A percentile compares a stretch with the other conserved stretches of the same genome.
Conservation (phyloP, 2,113 vertebrate genomes). For the Notiomystis cincta region DNA sequence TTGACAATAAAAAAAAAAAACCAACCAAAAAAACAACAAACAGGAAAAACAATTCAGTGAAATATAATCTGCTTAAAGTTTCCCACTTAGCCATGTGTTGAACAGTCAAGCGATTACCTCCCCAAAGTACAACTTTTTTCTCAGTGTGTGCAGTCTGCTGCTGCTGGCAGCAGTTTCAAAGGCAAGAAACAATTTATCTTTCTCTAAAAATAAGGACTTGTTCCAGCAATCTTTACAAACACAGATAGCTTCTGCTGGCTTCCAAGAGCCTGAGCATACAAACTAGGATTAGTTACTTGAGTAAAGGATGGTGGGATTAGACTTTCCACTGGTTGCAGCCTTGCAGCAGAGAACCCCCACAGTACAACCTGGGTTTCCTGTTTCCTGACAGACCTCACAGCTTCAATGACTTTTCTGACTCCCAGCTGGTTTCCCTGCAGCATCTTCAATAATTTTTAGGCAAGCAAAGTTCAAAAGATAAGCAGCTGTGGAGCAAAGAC, state of each 20-base stretch:
- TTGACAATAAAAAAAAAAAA: slow-evolving; percentile 15
- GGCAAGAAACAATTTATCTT: slow-evolving; percentile 5
- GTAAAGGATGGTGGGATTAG: not conserved
- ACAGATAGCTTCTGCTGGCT: not conserved
- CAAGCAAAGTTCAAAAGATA: slow-evolving; percentile 60
- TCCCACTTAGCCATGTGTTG: slow-evolving; percentile 44
- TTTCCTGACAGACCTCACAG: slow-evolving; percentile 48
- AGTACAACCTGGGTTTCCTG: slow-evolving; percentile 29
- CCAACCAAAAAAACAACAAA: not conserved
- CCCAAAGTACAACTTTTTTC: slow-evolving; percentile 1
- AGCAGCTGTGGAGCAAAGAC: slow-evolving; percentile 50
- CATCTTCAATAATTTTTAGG: slow-evolving; percentile 3
- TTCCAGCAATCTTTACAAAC: not conserved
- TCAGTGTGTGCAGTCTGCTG: not conserved
- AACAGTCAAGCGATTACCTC: slow-evolving; percentile 32
- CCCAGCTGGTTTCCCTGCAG: slow-evolving; percentile 30
- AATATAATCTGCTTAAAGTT: slow-evolving; percentile 57
- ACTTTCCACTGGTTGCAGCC: not conserved
- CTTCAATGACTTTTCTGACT: not conserved
- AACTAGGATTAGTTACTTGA: not conserved
- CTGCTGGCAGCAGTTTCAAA: slow-evolving; percentile 48
- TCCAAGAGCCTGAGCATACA: not conserved
- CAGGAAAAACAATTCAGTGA: slow-evolving; percentile 42
- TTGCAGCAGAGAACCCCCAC: not conserved
- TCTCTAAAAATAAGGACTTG: not conserved